Evolutionary conservation across 2,113 vertebrate species (phyloP), one percentile per base, ranked within the genome.

Genomic region (Plectropomus leopardus): DNA sequence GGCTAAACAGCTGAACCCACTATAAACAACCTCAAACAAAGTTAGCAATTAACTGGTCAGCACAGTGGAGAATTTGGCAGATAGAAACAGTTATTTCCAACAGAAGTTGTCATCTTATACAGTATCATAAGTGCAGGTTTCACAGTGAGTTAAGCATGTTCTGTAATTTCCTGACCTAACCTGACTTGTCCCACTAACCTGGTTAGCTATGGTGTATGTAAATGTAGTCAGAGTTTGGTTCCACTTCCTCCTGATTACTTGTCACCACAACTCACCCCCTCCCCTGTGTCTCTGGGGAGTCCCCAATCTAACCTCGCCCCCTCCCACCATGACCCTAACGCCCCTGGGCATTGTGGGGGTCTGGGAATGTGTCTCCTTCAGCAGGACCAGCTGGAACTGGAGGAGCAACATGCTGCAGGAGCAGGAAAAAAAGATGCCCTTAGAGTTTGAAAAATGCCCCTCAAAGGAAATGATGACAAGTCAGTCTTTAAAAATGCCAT

Each of bases 321-420:
- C 30, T 53, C 26, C 58, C 50, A 47, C 45, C 4, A 9, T 89
- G 86, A 92, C 88, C 88, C 85, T 34, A 7, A 53, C 4, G 59
- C 78, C 88, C 87, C 8, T 0, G 55, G 55, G 84, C 88, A 75
- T 90, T 91, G 85, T 92, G 85, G 82, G 85, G 86, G 84, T 92
- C 89, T 92, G 89, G 80, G 90, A 93, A 93, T 84, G 74, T 75
- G 78, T 68, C 84, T 91, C 88, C 84, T 87, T 92, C 80, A 89
- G 85, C 74, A 76, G 86, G 81, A 85, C 80, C 92, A 92, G 92
- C 92, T 93, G 91, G 88, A 72, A 24, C 5, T 1, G 72, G 71
- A 58, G 32, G 48, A 78, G 57, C 57, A 79, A 67, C 84, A 63
- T 76, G 82, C 61, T 72, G 58, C 72, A 55, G 80, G 45, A 55